Evolutionary conservation across 2,888 invertebrate genomes (phyloP), one percentile per base, ranked within the genome.

Genomic region (Rhagonycha fulva): DNA sequence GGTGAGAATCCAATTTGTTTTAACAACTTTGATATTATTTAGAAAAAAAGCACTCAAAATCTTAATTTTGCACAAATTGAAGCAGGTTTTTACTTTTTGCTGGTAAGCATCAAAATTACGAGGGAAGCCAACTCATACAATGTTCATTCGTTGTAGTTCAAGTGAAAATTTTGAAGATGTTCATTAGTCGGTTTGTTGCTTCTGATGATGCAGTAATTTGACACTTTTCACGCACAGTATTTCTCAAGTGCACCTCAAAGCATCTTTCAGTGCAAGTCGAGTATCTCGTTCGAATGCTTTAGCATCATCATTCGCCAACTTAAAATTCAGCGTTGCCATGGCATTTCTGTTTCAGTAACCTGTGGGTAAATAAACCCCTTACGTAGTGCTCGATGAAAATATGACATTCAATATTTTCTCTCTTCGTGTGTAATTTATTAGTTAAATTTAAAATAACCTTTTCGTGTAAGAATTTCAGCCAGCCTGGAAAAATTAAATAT

Each of bases 151-250:
- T 24, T 63, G 73, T 14, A 63, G 60, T 62, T 70, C 70, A 19
- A 66, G 77, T 32, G 67, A 68, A 73, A 23, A 63, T 68, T 63
- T 62, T 81, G 77, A 81, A 81, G 81, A 80, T 78, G 81, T 81
- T 81, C 81, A 81, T 81, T 81, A 81, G 78, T 76, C 78, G 77
- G 76, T 79, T 76, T 78, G 79, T 81, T 78, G 70, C 75, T 74
- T 78, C 78, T 76, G 79, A 75, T 76, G 80, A 80, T 79, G 79
- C 79, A 77, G 80, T 81, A 80, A 81, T 81, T 81, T 80, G 81
- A 80, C 77, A 76, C 80, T 80, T 80, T 78, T 76, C 80, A 80
- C 77, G 77, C 77, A 70, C 74, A 71, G 75, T 68, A 72, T 75
- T 74, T 70, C 75, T 77, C 74, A 69, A 77, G 77, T 77, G 77